phyloP scores from a whole-genome alignment of 2,888 invertebrate species.

The Tuta absoluta region DNA sequence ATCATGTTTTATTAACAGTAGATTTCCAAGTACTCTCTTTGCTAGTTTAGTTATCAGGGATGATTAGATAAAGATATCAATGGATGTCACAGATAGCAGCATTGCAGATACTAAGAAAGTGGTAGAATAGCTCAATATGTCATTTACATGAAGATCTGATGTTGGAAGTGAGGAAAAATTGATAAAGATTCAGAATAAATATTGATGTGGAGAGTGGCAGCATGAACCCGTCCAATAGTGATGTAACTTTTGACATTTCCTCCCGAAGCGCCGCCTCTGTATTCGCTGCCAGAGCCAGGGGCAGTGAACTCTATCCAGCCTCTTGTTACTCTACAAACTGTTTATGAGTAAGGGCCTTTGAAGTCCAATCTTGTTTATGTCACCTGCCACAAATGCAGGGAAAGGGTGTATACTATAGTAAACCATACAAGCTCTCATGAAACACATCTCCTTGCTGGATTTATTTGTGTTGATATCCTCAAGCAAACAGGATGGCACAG shows the following conservation, averaged over 20 bases:
- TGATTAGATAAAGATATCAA: constrained; percentile 53
- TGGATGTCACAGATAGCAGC: constrained; percentile 41
- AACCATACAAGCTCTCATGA: constrained; percentile 62
- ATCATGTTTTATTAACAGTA: constrained; percentile 28
- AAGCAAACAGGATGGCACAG: too few relatives aligned
- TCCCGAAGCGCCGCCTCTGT: constrained; percentile 65
- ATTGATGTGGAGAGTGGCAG: constrained; percentile 38
- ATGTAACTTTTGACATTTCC: constrained; percentile 32
- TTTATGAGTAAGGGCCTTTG: constrained; percentile 56
- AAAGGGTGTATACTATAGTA: constrained; percentile 62
- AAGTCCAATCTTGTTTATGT: constrained; percentile 55
- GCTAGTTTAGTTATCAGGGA: constrained; percentile 43
- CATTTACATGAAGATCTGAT: constrained; percentile 1
- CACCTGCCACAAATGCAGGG: constrained; percentile 60
- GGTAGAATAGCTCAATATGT: constrained; percentile 43
- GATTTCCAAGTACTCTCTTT: constrained; percentile 1
- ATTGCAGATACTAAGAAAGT: constrained; percentile 21
- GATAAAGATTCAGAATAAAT: constrained; percentile 11
- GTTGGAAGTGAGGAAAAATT: too few relatives aligned
- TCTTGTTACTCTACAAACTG: constrained; percentile 46
- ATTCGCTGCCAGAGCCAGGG: constrained; percentile 42
- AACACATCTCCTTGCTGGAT: constrained; percentile 72
- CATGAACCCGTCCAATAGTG: constrained; percentile 38
- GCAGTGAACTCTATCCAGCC: constrained; percentile 43
- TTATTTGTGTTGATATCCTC: constrained; percentile 68